Conservation (phyloP, 2,113 vertebrate genomes). For the Callipepla californica region DNA sequence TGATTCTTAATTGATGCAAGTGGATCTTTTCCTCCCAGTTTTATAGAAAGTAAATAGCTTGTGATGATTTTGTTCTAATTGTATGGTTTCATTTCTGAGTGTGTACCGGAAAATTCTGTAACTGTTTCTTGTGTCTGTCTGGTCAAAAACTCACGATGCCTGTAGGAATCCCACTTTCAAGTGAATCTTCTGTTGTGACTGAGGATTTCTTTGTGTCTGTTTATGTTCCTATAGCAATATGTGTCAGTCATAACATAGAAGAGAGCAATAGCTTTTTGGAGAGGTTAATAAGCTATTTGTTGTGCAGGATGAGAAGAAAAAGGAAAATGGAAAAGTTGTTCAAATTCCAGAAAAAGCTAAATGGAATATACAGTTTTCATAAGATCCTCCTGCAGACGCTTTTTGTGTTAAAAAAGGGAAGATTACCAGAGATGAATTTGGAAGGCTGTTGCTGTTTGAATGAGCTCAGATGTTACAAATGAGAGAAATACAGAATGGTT, state of each 20-base stretch:
- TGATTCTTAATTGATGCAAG: not conserved
- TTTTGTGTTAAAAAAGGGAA: not conserved
- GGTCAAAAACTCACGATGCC: not conserved
- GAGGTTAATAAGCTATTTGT: not conserved
- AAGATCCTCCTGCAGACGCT: not conserved
- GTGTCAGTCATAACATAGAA: not conserved
- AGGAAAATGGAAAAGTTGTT: not conserved
- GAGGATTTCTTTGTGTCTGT: not conserved
- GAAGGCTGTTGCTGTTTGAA: not conserved
- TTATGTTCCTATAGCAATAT: not conserved
- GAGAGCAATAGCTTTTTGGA: not conserved
- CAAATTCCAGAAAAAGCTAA: not conserved
- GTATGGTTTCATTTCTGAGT: not conserved
- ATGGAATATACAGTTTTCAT: not conserved
- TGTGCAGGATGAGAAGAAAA: not conserved
- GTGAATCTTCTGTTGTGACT: not conserved
- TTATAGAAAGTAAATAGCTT: not conserved
- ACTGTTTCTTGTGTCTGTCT: not conserved
- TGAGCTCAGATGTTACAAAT: not conserved
- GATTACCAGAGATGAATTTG: not conserved
- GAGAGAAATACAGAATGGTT: too few species aligned
- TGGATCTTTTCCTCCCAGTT: not conserved
- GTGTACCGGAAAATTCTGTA: not conserved
- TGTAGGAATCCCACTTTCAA: not conserved
- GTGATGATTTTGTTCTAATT: not conserved